Conservation (phyloP, 1,140 invertebrate species). For the Scaptomyza pallida region DNA sequence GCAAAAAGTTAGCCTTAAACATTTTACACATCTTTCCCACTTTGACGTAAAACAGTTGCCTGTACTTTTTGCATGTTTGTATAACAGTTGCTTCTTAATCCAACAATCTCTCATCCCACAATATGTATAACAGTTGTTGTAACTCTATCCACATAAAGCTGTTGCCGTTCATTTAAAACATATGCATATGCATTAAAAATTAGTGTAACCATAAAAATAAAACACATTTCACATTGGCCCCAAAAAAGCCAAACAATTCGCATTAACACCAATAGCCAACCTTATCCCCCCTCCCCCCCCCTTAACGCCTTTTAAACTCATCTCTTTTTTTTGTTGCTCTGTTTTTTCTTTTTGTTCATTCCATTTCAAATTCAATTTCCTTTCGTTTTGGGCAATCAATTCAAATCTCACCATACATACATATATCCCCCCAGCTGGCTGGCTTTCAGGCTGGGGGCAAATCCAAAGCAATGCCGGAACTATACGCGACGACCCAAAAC, state of each 20-base stretch:
- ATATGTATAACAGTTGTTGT: too few relatives aligned
- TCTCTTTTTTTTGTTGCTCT: background rate
- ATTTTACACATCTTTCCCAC: conserved; percentile 2
- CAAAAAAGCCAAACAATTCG: background rate
- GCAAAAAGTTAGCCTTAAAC: background rate
- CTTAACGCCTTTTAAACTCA: background rate
- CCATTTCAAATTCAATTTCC: conserved; percentile 74
- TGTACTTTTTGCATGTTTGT: conserved; percentile 8
- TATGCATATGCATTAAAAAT: conserved; percentile 1
- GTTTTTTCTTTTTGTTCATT: too few relatives aligned
- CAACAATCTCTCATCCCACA: too few relatives aligned
- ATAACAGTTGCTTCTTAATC: too few relatives aligned
- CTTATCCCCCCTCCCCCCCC: conserved; percentile 4
- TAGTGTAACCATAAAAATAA: background rate
- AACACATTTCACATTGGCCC: background rate
- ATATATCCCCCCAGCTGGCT: conserved; percentile 13
- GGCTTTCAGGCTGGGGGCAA: too few relatives aligned
- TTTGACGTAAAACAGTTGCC: conserved; percentile 27
- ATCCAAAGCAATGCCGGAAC: conserved; percentile 70
- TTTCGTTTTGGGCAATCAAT: conserved; percentile 75
- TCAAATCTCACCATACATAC: conserved; percentile 55
- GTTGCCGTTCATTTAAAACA: background rate
- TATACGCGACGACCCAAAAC: conserved; percentile 69
- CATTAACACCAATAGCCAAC: background rate
- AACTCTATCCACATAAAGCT: too few relatives aligned